Evolutionary conservation across 2,888 invertebrate species (phyloP).

Genomic region (Apamea monoglypha): DNA sequence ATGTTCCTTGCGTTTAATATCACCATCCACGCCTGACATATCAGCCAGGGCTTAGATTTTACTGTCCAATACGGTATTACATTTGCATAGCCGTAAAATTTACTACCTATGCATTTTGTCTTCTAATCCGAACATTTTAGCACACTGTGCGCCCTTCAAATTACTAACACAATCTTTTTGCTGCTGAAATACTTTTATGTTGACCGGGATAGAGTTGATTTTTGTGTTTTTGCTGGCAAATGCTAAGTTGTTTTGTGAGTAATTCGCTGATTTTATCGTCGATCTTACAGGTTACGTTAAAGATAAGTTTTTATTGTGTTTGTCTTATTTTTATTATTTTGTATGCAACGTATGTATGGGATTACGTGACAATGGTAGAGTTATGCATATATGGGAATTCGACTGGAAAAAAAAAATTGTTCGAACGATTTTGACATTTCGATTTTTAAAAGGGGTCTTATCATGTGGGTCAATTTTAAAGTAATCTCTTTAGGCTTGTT

Average conservation of each 20-base stretch:
- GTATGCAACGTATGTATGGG: conserved; percentile 52
- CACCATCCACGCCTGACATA: conserved; percentile 77
- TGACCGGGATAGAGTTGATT: conserved; percentile 25
- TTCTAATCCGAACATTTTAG: conserved; percentile 82
- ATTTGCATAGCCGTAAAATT: conserved; percentile 90
- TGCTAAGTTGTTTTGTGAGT: conserved; percentile 49
- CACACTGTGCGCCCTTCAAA: conserved; percentile 73
- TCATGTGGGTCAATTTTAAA: background rate
- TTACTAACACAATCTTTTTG: conserved; percentile 43
- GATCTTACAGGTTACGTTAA: conserved; percentile 71
- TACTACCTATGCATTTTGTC: conserved; percentile 87
- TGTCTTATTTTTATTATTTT: conserved; percentile 64
- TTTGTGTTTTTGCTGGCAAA: conserved; percentile 16
- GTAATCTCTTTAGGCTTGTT: background rate
- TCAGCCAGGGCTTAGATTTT: conserved; percentile 80
- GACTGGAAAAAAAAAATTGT: background rate
- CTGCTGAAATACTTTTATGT: fast-evolving
- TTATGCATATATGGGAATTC: background rate
- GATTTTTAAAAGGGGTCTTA: no score
- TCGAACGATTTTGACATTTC: no score
- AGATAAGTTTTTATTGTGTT: conserved; percentile 72
- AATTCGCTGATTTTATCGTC: conserved; percentile 72
- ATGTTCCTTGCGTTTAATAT: conserved; percentile 73
- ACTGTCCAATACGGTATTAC: conserved; percentile 81
- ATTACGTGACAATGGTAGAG: conserved; percentile 57